These are phyloP conservation scores for Subacronicta megacephala DNA, from an alignment of 2,888 invertebrate genomes.

Conservation along the genomic window DNA sequence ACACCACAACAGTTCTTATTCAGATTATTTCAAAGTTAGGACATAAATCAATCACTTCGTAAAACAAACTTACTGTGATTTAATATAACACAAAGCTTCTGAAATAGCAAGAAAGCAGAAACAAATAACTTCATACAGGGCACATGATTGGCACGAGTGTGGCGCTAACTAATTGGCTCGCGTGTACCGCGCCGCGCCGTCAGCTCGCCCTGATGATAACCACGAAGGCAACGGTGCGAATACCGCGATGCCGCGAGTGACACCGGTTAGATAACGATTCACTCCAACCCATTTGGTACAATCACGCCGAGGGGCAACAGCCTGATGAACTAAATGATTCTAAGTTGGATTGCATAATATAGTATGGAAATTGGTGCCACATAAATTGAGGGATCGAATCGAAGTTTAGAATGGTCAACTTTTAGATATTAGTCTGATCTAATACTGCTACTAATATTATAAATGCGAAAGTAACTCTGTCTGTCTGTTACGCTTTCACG, in stretches of 20 bases:
- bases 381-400: neutral
- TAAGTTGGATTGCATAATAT: slow-evolving; percentile 1
- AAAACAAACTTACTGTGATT: slow-evolving; percentile 6
- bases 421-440: too few species aligned
- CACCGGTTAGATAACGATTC: slow-evolving; percentile 77
- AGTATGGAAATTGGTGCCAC: neutral
- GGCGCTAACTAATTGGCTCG: slow-evolving; percentile 83
- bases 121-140: slow-evolving; percentile 40
- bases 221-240: slow-evolving; percentile 58
- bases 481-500: too few species aligned
- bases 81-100: slow-evolving; percentile 21
- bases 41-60: too few species aligned
- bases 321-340: slow-evolving; percentile 32
- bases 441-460: too few species aligned
- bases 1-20: neutral
- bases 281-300: slow-evolving; percentile 56
- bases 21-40: too few species aligned
- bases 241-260: slow-evolving; percentile 67
- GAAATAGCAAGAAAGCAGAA: slow-evolving; percentile 7
- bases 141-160: slow-evolving; percentile 60
- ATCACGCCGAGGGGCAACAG: slow-evolving; percentile 19
- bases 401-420: too few species aligned
- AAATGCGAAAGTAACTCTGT: too few species aligned
- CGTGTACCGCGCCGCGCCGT: slow-evolving; percentile 95
- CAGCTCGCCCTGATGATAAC: slow-evolving; percentile 68